Percentiles rank a stretch among this genome's conserved stretches.
Conservation (phyloP, 2,888 invertebrate genomes). For the Stenodema calcarata region DNA sequence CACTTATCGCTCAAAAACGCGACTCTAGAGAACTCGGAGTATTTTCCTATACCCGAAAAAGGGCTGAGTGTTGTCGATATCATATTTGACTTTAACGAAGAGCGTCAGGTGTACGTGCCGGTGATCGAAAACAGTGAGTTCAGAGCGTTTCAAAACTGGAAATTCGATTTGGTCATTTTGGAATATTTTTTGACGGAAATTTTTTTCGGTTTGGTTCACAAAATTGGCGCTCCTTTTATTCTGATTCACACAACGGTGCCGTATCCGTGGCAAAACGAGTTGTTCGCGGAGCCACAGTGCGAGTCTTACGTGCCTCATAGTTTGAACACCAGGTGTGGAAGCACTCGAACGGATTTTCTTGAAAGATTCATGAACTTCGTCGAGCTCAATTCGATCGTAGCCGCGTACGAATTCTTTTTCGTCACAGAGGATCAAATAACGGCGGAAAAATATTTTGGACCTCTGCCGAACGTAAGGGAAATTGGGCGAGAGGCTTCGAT, state of each 20-base stretch:
- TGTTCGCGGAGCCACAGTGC: constrained; percentile 68
- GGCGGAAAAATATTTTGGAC: constrained; percentile 50
- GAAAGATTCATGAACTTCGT: constrained; percentile 64
- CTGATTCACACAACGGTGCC: constrained; percentile 67
- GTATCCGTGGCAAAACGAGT: constrained; percentile 69
- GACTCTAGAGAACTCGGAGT: not conserved
- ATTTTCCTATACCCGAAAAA: not conserved
- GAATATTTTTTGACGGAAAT: constrained; percentile 79
- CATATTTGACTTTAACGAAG: not conserved
- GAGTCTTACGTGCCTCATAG: constrained; percentile 67
- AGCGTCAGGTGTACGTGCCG: not conserved
- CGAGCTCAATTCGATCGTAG: constrained; percentile 58
- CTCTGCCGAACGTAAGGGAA: constrained; percentile 59
- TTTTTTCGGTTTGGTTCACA: constrained; percentile 70
- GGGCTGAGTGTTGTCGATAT: not conserved
- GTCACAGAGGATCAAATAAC: constrained; percentile 34
- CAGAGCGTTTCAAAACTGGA: not conserved
- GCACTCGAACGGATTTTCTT: not conserved
- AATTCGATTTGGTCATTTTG: constrained; percentile 71
- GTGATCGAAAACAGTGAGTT: not conserved
- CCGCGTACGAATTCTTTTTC: constrained; percentile 59
- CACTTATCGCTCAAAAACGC: not conserved
- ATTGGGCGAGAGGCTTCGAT: constrained; percentile 64
- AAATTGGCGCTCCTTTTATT: constrained; percentile 70
- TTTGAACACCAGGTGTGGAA: not conserved